A percentile compares a stretch with the other conserved stretches of the same genome.
Evolutionary conservation across 2,888 invertebrate genomes (phyloP).

Genomic region (Lasioglossum lativentre): DNA sequence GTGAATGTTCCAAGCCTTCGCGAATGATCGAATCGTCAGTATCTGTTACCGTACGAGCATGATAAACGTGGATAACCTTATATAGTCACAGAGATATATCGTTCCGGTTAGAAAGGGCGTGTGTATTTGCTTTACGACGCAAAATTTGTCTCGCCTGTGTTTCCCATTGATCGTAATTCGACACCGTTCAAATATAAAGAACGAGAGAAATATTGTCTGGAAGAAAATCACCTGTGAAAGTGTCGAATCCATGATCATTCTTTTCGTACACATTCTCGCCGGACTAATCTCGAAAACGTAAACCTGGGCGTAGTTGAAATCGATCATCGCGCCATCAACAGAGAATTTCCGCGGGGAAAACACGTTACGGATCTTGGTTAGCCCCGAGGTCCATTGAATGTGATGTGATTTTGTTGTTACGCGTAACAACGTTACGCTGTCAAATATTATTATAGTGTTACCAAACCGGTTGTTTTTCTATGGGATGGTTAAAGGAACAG

Average conservation of each 20-base stretch:
- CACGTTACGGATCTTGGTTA: slow-evolving; percentile 1
- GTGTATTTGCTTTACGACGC: slow-evolving; percentile 30
- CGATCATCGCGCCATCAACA: slow-evolving; percentile 53
- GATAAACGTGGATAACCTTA: slow-evolving; percentile 8
- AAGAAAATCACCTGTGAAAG: neutral
- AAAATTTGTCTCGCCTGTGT: slow-evolving; percentile 4
- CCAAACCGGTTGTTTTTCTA: slow-evolving; percentile 9
- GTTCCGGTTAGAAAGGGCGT: slow-evolving; percentile 26
- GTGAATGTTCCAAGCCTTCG: neutral
- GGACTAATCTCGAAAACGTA: slow-evolving; percentile 35
- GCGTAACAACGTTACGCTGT: neutral
- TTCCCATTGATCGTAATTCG: slow-evolving; percentile 30
- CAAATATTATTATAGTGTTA: slow-evolving; percentile 17
- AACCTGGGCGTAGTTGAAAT: slow-evolving; percentile 61
- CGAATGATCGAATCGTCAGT: slow-evolving; percentile 6
- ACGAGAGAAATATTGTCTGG: neutral
- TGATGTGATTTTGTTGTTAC: slow-evolving; percentile 1
- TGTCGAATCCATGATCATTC: neutral
- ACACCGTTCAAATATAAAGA: neutral
- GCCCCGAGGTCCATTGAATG: neutral
- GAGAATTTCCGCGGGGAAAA: slow-evolving; percentile 53
- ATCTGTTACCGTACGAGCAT: neutral
- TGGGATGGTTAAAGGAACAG: neutral
- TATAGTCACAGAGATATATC: slow-evolving; percentile 3
- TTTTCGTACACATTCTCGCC: neutral